phyloP scores from a whole-genome alignment of 2,113 vertebrate genomes.

The Pleuronectes platessa region DNA sequence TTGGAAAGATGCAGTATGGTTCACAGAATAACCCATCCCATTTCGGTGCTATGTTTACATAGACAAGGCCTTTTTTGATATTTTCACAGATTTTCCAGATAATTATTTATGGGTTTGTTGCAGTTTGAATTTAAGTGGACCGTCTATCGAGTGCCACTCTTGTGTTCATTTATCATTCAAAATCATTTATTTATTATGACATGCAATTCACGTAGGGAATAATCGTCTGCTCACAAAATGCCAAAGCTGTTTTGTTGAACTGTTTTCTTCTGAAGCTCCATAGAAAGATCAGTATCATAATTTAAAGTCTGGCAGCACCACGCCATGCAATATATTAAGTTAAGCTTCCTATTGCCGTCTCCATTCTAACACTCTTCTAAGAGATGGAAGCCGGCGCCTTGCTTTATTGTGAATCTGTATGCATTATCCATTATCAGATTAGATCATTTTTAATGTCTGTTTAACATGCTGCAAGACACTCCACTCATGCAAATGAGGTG shows the following conservation, averaged over 20 bases:
- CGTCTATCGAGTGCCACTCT: too few species aligned
- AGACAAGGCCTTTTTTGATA: too few species aligned
- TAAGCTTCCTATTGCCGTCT: conserved; percentile 14
- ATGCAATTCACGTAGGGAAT: neutral
- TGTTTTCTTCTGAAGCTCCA: conserved; percentile 11
- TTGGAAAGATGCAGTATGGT: too few species aligned
- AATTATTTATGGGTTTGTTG: too few species aligned
- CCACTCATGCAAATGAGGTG: conserved; percentile 42
- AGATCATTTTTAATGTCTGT: conserved; percentile 51
- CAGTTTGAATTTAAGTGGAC: too few species aligned
- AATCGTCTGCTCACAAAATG: neutral
- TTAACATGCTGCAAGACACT: conserved; percentile 42
- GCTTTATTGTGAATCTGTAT: conserved; percentile 28
- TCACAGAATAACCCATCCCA: too few species aligned
- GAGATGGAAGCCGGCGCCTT: neutral
- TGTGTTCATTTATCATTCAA: too few species aligned
- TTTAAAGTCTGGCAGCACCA: conserved; percentile 6
- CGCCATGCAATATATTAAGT: conserved; percentile 7
- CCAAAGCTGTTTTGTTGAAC: neutral
- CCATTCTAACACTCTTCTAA: neutral
- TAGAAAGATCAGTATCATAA: conserved; percentile 8
- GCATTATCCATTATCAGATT: conserved; percentile 45
- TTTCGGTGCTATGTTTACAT: too few species aligned
- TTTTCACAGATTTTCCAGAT: too few species aligned
- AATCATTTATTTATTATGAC: too few species aligned